These are phyloP conservation scores for Cynocephalus volans DNA, from an alignment of 2,113 vertebrate species.

Conservation along the genomic window DNA sequence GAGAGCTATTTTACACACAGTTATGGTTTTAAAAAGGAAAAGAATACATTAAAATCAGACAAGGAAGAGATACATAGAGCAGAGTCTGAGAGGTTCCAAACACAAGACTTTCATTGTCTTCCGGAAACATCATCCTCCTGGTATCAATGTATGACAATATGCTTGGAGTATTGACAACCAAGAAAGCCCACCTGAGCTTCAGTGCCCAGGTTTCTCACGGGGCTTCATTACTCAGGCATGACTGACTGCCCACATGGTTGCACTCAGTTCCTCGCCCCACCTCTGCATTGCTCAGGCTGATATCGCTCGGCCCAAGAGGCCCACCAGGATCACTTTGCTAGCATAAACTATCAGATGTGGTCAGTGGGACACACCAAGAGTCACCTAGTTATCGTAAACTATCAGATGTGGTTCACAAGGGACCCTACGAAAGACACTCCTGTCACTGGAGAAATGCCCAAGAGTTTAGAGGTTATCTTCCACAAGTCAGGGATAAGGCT, in stretches of 20 bases:
- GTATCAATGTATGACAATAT: too few relatives aligned
- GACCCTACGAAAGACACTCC: neutral
- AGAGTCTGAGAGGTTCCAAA: neutral
- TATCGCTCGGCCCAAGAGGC: neutral
- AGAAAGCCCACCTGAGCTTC: neutral
- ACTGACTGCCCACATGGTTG: neutral
- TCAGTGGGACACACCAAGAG: too few relatives aligned
- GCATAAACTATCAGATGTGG: neutral
- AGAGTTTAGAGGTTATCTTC: neutral
- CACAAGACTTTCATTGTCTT: neutral
- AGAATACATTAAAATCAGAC: neutral
- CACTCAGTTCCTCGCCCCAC: neutral
- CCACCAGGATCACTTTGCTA: neutral
- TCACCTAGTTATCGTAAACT: neutral
- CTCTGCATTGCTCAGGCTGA: neutral
- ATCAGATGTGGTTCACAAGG: neutral
- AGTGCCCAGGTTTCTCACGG: neutral
- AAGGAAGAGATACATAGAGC: neutral
- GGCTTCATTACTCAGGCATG: neutral
- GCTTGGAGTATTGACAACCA: neutral
- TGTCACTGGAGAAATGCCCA: neutral
- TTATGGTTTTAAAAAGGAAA: neutral
- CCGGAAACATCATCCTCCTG: neutral
- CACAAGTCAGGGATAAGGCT: neutral
- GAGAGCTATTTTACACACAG: neutral